phyloP scores from a whole-genome alignment of 2,113 vertebrate genomes.

The Podarcis raffonei region DNA sequence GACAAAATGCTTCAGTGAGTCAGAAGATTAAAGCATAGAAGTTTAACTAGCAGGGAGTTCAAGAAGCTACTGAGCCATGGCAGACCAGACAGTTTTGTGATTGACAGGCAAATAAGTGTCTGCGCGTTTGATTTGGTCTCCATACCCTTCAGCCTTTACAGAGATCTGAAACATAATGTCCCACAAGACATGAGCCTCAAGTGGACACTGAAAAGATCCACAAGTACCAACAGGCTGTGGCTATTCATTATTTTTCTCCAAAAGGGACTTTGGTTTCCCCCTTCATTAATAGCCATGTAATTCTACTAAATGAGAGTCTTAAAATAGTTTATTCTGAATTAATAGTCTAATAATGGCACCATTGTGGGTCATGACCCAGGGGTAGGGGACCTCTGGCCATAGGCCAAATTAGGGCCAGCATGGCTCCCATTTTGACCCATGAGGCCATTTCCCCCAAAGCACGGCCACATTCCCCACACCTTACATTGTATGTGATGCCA shows the following conservation, averaged over 20 bases:
- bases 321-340: background rate
- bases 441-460: too few relatives aligned
- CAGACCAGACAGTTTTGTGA: conserved; percentile 38
- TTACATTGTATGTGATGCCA: too few relatives aligned
- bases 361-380: background rate
- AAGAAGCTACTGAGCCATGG: conserved; percentile 39
- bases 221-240: background rate
- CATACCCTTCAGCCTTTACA: conserved; percentile 10
- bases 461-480: too few relatives aligned
- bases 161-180: background rate
- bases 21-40: conserved; percentile 44
- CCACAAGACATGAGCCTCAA: background rate
- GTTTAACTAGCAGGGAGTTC: conserved; percentile 38
- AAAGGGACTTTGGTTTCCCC: background rate
- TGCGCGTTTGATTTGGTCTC: background rate
- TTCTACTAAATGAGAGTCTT: background rate
- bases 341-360: background rate
- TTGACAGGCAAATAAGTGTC: background rate
- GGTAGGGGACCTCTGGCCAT: background rate
- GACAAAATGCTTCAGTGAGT: conserved; percentile 55
- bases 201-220: background rate
- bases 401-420: background rate
- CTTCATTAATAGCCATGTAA: background rate
- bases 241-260: background rate
- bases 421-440: background rate